Base-by-base conservation (phyloP, 2,888 invertebrate genomes). In the Vannuccia rotundouncinata region DNA sequence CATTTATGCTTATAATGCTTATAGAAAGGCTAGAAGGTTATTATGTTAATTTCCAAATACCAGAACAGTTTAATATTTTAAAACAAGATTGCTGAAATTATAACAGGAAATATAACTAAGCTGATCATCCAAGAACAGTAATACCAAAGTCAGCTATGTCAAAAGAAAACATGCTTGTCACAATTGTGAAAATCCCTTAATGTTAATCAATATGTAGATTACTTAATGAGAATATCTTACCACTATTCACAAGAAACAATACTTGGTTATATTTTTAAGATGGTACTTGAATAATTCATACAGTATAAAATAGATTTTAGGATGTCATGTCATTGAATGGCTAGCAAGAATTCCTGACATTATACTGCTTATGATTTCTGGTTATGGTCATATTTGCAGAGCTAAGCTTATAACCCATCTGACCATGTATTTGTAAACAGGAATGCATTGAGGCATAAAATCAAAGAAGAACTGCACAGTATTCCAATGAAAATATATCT, bases 231-330 rank as follows among this genome's bases (percentile, higher is more conserved):
- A 59, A 59, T 13, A 59, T 59, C 59, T 13, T 59, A 59, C 59
- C 59, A n/a, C n/a, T n/a, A n/a, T 59, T 59, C n/a, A 59, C 59
- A 59, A 59, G 59, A 59, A 59, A n/a, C 59, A 59, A 59, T n/a
- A 59, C 59, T 59, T 59, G 59, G 59, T n/a, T 59, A n/a, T 59
- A 59, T 59, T n/a, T 13, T 13, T n/a, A 59, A 13, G 59, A 59
- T 59, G 59, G 59, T 59, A n/a, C 59, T 59, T 59, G 13, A 13
- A 13, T n/a, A 13, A 13, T 13, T 59, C n/a, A 13, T 59, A 13
- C 59, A 59, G n/a, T 59, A 13, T 13, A 13, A 13, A n/a, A 13
- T 59, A n/a, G 59, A 59, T 59, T 59, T 10, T 10, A 59, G 10
- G 59, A 59, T n/a, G 59, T 59, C 10, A n/a, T 13, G 59, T n/a